Conservation (phyloP, 2,888 invertebrate species). For the Eupithecia exiguata region DNA sequence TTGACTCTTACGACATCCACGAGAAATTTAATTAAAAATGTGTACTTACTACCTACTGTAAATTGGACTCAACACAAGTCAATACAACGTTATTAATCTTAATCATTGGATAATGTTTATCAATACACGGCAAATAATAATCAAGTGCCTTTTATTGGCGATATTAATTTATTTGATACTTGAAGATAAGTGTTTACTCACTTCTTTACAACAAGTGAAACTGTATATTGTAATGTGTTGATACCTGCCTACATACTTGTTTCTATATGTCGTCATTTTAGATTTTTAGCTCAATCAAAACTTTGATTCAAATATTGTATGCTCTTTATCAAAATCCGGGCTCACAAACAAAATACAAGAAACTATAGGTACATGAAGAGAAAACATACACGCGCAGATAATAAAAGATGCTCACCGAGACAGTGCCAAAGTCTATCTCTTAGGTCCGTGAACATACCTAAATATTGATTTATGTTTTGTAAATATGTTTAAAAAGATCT, state of each 20-base stretch:
- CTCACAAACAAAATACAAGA: not conserved
- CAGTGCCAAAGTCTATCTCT: not conserved
- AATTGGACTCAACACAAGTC: not conserved
- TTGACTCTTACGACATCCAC: too few relatives aligned
- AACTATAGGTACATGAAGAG: not conserved
- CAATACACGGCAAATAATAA: conserved; percentile 9
- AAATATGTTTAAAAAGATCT: not conserved
- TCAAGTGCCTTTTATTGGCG: conserved; percentile 19
- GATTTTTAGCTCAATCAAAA: not conserved
- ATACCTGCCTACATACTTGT: not conserved
- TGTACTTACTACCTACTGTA: not conserved
- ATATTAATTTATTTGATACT: conserved; percentile 4
- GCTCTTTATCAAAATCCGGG: not conserved
- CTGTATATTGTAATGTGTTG: too few relatives aligned
- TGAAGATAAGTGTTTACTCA: not conserved
- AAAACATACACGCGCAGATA: too few relatives aligned
- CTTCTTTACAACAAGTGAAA: too few relatives aligned
- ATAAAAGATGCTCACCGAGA: not conserved
- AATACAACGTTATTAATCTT: not conserved
- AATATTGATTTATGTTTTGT: not conserved
- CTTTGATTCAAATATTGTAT: not conserved
- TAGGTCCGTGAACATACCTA: not conserved
- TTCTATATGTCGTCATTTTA: not conserved
- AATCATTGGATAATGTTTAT: conserved; percentile 8
- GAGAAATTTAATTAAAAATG: too few relatives aligned